These are phyloP conservation scores for Lacerta bilineata DNA, from an alignment of 2,797 vertebrate genomes.

Conservation along the genomic window DNA sequence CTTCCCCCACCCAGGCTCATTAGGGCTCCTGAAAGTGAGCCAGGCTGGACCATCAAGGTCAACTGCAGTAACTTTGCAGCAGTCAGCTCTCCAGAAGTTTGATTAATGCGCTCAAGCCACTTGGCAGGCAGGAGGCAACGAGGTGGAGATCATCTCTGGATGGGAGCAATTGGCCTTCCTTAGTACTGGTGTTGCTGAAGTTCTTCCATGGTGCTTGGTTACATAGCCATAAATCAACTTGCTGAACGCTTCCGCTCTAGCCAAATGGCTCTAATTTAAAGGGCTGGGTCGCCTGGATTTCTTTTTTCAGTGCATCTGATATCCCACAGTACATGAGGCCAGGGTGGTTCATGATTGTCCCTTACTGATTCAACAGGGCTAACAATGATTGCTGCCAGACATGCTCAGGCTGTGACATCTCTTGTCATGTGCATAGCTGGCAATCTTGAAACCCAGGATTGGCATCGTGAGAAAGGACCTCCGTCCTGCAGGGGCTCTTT, in stretches of 20 bases:
- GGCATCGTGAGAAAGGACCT: background rate
- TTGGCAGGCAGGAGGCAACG: background rate
- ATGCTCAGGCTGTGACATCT: background rate
- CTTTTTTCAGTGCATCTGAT: background rate
- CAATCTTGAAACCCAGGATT: background rate
- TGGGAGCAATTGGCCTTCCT: conserved; percentile 59
- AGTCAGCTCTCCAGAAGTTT: conserved; percentile 56
- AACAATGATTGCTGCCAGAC: background rate
- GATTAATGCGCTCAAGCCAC: conserved; percentile 62
- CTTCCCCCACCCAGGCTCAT: conserved; percentile 33
- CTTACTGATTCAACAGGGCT: background rate
- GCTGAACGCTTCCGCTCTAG: background rate
- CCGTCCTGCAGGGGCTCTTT: background rate
- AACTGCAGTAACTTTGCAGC: conserved; percentile 68
- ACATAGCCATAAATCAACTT: conserved; percentile 54
- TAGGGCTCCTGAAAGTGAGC: conserved; percentile 52
- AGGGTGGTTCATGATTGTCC: background rate
- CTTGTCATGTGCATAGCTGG: background rate
- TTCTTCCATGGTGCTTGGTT: conserved; percentile 70
- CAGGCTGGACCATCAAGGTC: conserved; percentile 66
- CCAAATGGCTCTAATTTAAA: background rate
- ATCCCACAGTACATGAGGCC: no score
- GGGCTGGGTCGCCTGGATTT: background rate
- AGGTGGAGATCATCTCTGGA: conserved; percentile 56
- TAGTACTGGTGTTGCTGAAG: conserved; percentile 63